Base-by-base conservation (phyloP, 2,888 invertebrate genomes). In the Pyrrhia umbra region DNA sequence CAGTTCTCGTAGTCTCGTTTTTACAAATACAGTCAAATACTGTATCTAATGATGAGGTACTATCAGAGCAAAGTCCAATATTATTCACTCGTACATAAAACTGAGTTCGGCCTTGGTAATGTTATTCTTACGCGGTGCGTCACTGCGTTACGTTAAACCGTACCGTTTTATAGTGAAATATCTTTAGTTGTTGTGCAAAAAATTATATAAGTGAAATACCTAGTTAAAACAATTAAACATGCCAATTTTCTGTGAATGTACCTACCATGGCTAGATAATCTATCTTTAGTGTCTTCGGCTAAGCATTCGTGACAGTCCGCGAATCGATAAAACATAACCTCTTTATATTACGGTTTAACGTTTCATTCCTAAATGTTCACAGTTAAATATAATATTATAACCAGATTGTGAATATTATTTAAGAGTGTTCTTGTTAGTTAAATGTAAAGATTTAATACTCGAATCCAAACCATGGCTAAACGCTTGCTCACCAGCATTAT, bases 41-140 rank as follows among this genome's bases (percentile, higher is more conserved):
- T 18, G 27, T 16, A 27, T 25, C 30, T 13, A 23, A 51, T 43
- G 63, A 21, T n/a, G 13, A 45, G 20, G 34, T 25, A 50, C n/a
- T 66, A 34, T 8, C 46, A 46, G 65, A 52, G 16, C 72, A 52
- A 67, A 67, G 72, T 67, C 46, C 72, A 47, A 25, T 30, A 10
- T 18, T 13, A 40, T 42, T 21, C 23, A 51, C 46, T 39, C 34
- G 46, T 71, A 67, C 46, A 47, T 39, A 67, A 47, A 39, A n/a
- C 75, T 6, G 56, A 37, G 49, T 6, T 15, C 40, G 56, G 57
- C 75, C 68, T 74, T 68, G 68, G 20, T 55, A 74, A 46, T 68
- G 50, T 68, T 68, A 73, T 68, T 74, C 74, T 67, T 3, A 25
- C 74, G 67, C 67, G 65, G 67, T 72, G 73, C 72, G 67, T 66